Percentiles rank a stretch among this genome's conserved stretches.
Evolutionary conservation across 2,797 vertebrate genomes (phyloP).

Genomic region (Taenioides sp.): DNA sequence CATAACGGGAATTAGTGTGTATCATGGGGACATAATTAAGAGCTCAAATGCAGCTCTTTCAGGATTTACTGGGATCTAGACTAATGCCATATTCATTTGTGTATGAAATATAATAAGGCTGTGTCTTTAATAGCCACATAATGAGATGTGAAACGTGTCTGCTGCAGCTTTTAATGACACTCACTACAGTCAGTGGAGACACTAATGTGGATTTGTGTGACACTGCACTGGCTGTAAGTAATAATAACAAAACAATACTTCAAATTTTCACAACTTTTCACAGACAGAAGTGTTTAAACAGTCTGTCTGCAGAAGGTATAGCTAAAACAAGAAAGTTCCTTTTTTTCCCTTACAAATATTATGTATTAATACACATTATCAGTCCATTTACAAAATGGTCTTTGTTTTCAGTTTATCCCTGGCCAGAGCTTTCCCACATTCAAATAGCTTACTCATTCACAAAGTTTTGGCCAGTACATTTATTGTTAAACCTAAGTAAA

Average conservation of each 20-base stretch:
- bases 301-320: background rate
- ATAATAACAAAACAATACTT: background rate
- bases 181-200: background rate
- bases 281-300: background rate
- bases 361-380: slow-evolving; percentile 17
- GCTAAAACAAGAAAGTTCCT: background rate
- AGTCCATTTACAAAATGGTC: background rate
- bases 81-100: slow-evolving; percentile 23
- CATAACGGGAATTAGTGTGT: slow-evolving; percentile 49
- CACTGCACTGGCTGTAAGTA: background rate
- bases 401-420: background rate
- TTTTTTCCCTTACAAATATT: background rate
- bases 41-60: slow-evolving; percentile 50
- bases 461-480: no score
- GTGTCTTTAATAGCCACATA: slow-evolving; percentile 7
- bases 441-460: background rate
- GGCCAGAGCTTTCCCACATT: background rate
- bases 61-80: slow-evolving; percentile 34
- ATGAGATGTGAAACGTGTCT: slow-evolving; percentile 1
- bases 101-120: slow-evolving; percentile 11
- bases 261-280: background rate
- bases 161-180: slow-evolving; percentile 1
- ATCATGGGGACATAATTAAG: slow-evolving; percentile 44
- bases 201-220: background rate
- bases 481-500: no score